Base-by-base conservation (phyloP, 2,888 invertebrate species). In the Bellardia pandia region DNA sequence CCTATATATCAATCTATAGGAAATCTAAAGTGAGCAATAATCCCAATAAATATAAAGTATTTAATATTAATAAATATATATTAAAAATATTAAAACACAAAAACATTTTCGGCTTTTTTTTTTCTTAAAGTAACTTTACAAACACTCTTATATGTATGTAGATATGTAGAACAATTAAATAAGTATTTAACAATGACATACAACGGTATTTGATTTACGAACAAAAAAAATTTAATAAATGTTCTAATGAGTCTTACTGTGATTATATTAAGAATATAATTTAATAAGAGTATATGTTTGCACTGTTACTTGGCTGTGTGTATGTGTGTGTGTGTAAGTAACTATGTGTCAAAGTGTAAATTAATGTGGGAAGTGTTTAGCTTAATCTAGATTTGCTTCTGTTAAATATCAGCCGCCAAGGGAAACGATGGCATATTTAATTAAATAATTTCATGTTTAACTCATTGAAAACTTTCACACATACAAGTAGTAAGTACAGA, bases 361-460 rank as follows among this genome's bases (percentile, higher is more conserved):
- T 60, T 60, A 7, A 64, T 64, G 42, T 64, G 9, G 9, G 16
- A 42, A 42, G 42, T 16, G 33, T 37, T 14, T 60, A 56, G 33
- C 16, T 42, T 64, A 40, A 42, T 42, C 16, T 9, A 30, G 9
- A 64, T 42, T 40, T 16, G 42, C 16, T 16, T n/a, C 42, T 9
- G 16, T 64, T 64, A 9, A 30, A 42, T n/a, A 37, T n/a, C 37
- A n/a, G 3, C 9, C 30, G 23, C 30, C 23, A 58, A 11, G 58
- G 30, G 58, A 58, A 14, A 60, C 33, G 30, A 33, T 33, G 60
- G 60, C 37, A 60, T 60, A 60, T 60, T 60, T 60, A 69, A 69
- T 69, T 33, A 48, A 69, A 48, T 48, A 48, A 69, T 69, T 69
- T 69, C 33, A 33, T 9, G 16, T 30, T 30, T 69, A 69, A 69